Evolutionary conservation across 2,113 vertebrate genomes (phyloP).

Genomic region (Paratilapia polleni): DNA sequence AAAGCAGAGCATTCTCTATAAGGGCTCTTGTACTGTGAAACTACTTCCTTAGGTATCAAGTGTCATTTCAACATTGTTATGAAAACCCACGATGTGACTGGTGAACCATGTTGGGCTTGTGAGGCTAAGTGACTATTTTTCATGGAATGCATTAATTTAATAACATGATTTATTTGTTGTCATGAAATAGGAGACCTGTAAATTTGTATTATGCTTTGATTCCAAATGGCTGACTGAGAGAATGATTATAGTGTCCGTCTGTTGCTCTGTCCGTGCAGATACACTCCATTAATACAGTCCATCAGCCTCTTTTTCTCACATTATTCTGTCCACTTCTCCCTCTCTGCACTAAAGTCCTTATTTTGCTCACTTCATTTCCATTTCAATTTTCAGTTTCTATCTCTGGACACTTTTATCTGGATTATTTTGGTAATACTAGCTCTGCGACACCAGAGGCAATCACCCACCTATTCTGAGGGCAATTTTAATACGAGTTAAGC

Average conservation of each 20-base stretch:
- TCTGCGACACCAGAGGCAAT: conserved; percentile 82
- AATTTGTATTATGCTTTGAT: conserved; percentile 6
- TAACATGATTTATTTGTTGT: conserved; percentile 10
- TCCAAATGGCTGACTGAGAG: conserved; percentile 24
- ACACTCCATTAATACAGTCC: conserved; percentile 24
- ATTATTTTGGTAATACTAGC: conserved; percentile 80
- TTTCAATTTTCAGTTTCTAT: conserved; percentile 90
- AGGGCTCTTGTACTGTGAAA: neutral
- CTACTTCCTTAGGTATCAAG: neutral
- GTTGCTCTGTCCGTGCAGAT: conserved; percentile 25
- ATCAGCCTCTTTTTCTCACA: conserved; percentile 25
- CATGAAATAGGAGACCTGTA: neutral
- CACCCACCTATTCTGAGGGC: conserved; percentile 60
- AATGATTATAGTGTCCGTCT: conserved; percentile 22
- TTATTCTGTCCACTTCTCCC: conserved; percentile 62
- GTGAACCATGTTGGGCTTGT: neutral
- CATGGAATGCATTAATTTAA: neutral
- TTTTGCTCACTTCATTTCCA: conserved; percentile 85
- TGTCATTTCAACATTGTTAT: conserved; percentile 1
- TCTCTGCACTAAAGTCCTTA: conserved; percentile 36
- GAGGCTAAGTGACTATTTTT: conserved; percentile 1
- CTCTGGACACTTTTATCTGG: conserved; percentile 87
- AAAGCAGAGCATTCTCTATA: neutral
- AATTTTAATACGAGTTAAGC: conserved; percentile 72
- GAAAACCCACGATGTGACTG: neutral